Percentiles rank a stretch among this genome's conserved stretches.
phyloP scores from a whole-genome alignment of 2,113 vertebrate genomes.

The Machaerirhynchus nigripectus region DNA sequence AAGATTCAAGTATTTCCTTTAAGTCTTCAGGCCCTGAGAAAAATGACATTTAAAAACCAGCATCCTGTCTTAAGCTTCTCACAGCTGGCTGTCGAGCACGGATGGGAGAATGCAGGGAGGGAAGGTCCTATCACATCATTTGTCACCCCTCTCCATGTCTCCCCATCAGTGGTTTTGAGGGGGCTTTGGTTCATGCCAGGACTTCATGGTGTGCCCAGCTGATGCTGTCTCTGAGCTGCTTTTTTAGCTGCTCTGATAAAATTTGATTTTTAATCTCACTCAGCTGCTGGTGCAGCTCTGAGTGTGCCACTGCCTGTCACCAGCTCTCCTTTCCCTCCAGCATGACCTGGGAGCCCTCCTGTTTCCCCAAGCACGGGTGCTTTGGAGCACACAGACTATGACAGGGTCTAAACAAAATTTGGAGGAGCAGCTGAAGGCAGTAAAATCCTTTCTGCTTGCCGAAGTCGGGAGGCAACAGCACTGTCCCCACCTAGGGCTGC shows the following conservation, averaged over 20 bases:
- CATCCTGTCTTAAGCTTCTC: not conserved
- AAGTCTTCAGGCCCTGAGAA: not conserved
- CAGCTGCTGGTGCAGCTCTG: not conserved
- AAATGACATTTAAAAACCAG: not conserved
- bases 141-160: fast-evolving
- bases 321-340: not conserved
- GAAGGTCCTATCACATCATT: not conserved
- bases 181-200: not conserved
- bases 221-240: not conserved
- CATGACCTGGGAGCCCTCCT: too few species aligned
- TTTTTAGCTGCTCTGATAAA: fast-evolving
- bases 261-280: too few species aligned
- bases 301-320: fast-evolving
- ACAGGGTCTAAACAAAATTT: not conserved
- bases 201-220: not conserved
- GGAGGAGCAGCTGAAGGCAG: not conserved
- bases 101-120: not conserved
- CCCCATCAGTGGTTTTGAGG: not conserved
- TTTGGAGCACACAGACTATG: not conserved
- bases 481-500: not conserved
- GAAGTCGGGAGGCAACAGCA: not conserved
- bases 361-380: not conserved
- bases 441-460: not conserved
- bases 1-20: not conserved
- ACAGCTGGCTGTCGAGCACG: not conserved